phyloP scores from a whole-genome alignment of 2,888 invertebrate genomes.

The Myopa testacea region DNA sequence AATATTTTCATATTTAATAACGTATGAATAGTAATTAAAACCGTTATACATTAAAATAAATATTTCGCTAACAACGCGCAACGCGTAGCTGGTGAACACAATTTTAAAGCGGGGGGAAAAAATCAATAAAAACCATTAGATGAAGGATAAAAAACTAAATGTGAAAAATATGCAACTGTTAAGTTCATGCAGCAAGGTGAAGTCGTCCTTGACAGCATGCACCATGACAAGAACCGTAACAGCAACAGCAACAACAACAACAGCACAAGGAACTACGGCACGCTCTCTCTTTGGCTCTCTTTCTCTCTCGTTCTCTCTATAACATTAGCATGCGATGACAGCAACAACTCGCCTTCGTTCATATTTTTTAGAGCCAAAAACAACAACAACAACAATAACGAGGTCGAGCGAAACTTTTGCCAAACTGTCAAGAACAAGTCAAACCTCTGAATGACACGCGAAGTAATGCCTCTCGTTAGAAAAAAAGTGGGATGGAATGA shows the following conservation, averaged over 20 bases:
- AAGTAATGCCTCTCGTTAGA: conserved; percentile 3
- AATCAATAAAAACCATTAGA: conserved; percentile 60
- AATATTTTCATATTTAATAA: too few relatives aligned
- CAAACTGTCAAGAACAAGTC: conserved; percentile 25
- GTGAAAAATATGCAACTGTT: conserved; percentile 49
- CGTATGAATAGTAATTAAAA: too few relatives aligned
- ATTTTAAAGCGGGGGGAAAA: conserved; percentile 28
- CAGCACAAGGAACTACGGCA: not conserved
- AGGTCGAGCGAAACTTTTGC: not conserved
- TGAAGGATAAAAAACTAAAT: not conserved
- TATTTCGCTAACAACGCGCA: too few relatives aligned
- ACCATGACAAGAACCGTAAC: conserved; percentile 2
- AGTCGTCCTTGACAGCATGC: conserved; percentile 21
- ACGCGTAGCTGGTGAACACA: too few relatives aligned
- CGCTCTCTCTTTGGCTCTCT: too few relatives aligned
- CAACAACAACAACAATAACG: not conserved
- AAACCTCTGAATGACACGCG: conserved; percentile 35
- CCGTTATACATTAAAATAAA: too few relatives aligned
- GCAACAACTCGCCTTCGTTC: not conserved
- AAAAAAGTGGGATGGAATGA: not conserved
- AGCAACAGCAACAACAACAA: conserved; percentile 25
- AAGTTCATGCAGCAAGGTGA: conserved; percentile 59
- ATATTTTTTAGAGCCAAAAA: not conserved
- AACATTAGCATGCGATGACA: not conserved
- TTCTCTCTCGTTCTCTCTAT: not conserved